Evolutionary conservation across 2,888 invertebrate species (phyloP), one percentile per base, ranked within the genome.

Genomic region (Marronus borbonicus): DNA sequence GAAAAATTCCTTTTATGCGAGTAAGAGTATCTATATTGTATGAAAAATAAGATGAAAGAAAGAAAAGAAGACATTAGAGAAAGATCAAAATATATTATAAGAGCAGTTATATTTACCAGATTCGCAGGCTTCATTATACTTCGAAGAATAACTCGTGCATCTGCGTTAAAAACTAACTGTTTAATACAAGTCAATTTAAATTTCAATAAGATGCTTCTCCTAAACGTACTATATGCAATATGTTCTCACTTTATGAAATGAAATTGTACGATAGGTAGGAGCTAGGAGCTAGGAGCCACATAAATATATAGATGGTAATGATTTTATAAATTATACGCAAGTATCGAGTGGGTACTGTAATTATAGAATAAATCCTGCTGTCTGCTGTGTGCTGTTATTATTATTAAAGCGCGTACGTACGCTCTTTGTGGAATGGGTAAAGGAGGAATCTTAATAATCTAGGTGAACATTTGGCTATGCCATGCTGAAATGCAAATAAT

Each of bases 161-260:
- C 70, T 70, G 70, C 70, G 70, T 55, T 70, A 55, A 70, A 70
- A 70, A 70, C 70, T 70, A 70, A 70, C 70, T 70, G 70, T 70
- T 70, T 17, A 70, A 70, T 14, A 52, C 55, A 17, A 70, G 70
- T 52, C 70, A 70, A 70, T 70, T 70, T 70, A 70, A 70, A 70
- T 70, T 70, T 70, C 70, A 70, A 70, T 70, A 55, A 31, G 70
- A 70, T 31, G 70, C 55, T 70, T 36, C 52, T 14, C 52, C n/a
- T 55, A 28, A 55, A 36, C 70, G 55, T 49, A 55, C 52, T 70
- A 70, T 70, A 70, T 70, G 70, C 70, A 70, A 70, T 70, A 70
- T 70, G 70, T 70, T 70, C 70, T 55, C 17, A 66, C 66, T 66
- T 66, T 66, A 66, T 66, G 17, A 49, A 49, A 49, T 49, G 66